phyloP scores from a whole-genome alignment of 2,888 invertebrate species.

The Gisinianus flammeolus region DNA sequence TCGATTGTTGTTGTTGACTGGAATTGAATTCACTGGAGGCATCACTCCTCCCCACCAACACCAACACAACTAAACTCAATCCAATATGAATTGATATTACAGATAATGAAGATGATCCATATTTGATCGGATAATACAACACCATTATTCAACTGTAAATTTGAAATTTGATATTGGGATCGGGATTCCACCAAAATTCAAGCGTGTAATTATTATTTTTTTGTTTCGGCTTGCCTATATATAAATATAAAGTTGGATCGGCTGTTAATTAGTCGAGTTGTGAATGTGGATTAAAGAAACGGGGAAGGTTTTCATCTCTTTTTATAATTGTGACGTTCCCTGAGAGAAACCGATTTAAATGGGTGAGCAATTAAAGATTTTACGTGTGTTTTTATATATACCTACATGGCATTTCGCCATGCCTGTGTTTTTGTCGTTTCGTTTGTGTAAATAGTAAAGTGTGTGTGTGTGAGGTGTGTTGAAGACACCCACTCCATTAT shows the following conservation, averaged over 20 bases:
- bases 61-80: no score
- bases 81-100: no score
- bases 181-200: neutral
- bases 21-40: slow-evolving; percentile 29
- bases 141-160: no score
- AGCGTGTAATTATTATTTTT: neutral
- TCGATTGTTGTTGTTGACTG: slow-evolving; percentile 15
- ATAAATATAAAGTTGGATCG: neutral
- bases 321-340: no score
- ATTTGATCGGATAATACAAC: no score
- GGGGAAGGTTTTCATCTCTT: neutral
- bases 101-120: no score
- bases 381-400: no score
- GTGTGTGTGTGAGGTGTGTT: slow-evolving; percentile 3
- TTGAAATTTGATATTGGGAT: no score
- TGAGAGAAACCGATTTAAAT: no score
- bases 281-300: neutral
- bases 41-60: neutral
- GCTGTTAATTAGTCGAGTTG: neutral
- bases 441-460: slow-evolving; percentile 7
- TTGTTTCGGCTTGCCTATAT: neutral
- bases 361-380: no score
- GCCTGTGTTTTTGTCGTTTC: no score
- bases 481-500: neutral
- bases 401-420: no score